Percentiles rank a stretch among this genome's conserved stretches.
Conservation (phyloP, 2,797 vertebrate species). For the Emys orbicularis region DNA sequence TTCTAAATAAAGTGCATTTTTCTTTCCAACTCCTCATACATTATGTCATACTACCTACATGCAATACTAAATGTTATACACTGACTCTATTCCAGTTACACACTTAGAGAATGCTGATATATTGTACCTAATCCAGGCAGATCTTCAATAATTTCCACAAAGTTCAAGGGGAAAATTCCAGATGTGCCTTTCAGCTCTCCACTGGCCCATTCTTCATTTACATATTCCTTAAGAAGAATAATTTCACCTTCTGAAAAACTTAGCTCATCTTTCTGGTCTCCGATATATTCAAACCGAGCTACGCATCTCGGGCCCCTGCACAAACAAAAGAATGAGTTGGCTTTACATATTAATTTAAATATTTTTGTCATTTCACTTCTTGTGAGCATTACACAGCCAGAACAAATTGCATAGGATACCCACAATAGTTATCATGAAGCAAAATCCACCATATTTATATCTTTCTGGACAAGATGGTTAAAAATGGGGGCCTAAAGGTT, state of each 20-base stretch:
- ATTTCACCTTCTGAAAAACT: slow-evolving; percentile 93
- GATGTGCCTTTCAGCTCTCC: slow-evolving; percentile 82
- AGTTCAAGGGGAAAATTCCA: slow-evolving; percentile 95
- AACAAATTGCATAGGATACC: background rate
- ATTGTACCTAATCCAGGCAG: slow-evolving; percentile 74
- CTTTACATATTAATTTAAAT: background rate
- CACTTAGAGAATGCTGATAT: slow-evolving; percentile 79
- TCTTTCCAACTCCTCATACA: background rate
- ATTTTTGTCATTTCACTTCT: background rate
- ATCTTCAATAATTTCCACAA: slow-evolving; percentile 92
- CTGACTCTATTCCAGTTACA: slow-evolving; percentile 1
- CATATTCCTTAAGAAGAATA: slow-evolving; percentile 89
- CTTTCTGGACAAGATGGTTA: background rate
- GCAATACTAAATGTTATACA: background rate
- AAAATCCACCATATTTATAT: background rate
- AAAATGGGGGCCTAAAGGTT: background rate
- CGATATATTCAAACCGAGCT: slow-evolving; percentile 94
- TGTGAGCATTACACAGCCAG: background rate
- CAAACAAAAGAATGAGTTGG: slow-evolving; percentile 30
- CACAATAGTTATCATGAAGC: background rate
- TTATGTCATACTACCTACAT: background rate
- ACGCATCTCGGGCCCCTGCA: slow-evolving; percentile 89
- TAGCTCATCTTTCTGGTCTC: slow-evolving; percentile 91
- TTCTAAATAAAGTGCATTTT: background rate
- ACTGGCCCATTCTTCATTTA: slow-evolving; percentile 93